Conservation (phyloP, 2,888 invertebrate genomes). For the Athalia rosae region DNA sequence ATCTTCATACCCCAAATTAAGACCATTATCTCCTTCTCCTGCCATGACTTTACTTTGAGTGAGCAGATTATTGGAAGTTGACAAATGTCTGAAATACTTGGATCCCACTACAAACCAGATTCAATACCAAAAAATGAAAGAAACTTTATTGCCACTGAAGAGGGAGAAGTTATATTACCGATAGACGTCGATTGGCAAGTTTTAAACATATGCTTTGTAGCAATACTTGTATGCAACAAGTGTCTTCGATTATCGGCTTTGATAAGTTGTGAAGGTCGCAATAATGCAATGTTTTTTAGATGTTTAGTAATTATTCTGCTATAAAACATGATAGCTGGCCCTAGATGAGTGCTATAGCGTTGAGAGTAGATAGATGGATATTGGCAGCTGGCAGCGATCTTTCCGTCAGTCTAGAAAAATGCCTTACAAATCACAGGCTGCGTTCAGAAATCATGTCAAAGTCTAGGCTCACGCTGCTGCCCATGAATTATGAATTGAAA, state of each 20-base stretch:
- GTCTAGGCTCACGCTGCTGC: constrained; percentile 14
- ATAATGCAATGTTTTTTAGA: constrained; percentile 21
- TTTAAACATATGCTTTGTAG: neutral
- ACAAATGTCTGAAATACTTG: constrained; percentile 22
- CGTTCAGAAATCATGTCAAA: constrained; percentile 19
- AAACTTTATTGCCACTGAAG: neutral
- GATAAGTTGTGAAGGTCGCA: neutral
- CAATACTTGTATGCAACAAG: neutral
- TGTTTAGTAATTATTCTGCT: constrained; percentile 14
- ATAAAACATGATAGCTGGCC: constrained; percentile 18
- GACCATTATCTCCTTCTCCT: constrained; percentile 52
- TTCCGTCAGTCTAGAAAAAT: constrained; percentile 11
- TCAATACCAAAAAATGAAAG: neutral
- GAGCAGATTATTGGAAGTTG: constrained; percentile 5
- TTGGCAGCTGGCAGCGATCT: neutral
- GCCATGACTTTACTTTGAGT: constrained; percentile 50
- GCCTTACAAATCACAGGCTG: neutral
- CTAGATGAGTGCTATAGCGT: too few relatives aligned
- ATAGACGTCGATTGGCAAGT: constrained; percentile 19
- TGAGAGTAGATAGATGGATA: too few relatives aligned
- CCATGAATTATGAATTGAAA: neutral
- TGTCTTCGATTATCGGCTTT: neutral
- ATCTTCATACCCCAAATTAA: constrained; percentile 60
- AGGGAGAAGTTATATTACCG: constrained; percentile 12
- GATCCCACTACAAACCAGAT: neutral